These are phyloP conservation scores for Tetheella fluctuosa DNA, from an alignment of 2,888 invertebrate genomes.

Conservation along the genomic window DNA sequence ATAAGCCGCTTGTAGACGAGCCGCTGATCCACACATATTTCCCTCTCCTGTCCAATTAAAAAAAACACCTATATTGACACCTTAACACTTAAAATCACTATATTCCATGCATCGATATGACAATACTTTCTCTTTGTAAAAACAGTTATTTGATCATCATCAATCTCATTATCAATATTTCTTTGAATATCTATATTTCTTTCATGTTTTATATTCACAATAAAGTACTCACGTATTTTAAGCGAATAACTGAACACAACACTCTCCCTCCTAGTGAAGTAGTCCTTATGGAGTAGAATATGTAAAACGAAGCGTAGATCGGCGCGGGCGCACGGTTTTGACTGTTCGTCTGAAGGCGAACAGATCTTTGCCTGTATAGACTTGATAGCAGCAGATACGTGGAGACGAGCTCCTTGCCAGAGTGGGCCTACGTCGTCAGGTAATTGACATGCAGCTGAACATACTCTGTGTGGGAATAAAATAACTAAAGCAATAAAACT, in stretches of 20 bases:
- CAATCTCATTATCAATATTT: too few relatives aligned
- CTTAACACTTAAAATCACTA: too few relatives aligned
- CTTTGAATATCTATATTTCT: too few relatives aligned
- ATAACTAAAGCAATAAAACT: too few relatives aligned
- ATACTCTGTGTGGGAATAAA: conserved; percentile 54
- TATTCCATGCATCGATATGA: too few relatives aligned
- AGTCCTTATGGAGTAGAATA: conserved; percentile 47
- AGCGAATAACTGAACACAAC: conserved; percentile 50
- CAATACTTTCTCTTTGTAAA: too few relatives aligned
- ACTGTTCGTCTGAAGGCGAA: conserved; percentile 26
- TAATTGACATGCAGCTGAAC: conserved; percentile 70
- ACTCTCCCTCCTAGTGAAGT: conserved; percentile 47
- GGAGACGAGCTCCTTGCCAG: conserved; percentile 57
- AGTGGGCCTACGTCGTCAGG: conserved; percentile 52
- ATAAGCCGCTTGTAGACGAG: conserved; percentile 84
- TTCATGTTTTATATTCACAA: too few relatives aligned
- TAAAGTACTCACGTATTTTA: conserved; percentile 61
- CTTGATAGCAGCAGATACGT: conserved; percentile 38
- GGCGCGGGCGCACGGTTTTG: conserved; percentile 55
- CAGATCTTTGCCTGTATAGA: conserved; percentile 44
- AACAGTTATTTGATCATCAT: too few relatives aligned
- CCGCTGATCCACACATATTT: conserved; percentile 86
- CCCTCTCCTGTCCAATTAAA: conserved; percentile 72
- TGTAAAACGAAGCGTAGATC: conserved; percentile 52
- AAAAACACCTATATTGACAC: neutral